Evolutionary conservation across 2,113 vertebrate genomes (phyloP).

Genomic region (Psephotus haematonotus): DNA sequence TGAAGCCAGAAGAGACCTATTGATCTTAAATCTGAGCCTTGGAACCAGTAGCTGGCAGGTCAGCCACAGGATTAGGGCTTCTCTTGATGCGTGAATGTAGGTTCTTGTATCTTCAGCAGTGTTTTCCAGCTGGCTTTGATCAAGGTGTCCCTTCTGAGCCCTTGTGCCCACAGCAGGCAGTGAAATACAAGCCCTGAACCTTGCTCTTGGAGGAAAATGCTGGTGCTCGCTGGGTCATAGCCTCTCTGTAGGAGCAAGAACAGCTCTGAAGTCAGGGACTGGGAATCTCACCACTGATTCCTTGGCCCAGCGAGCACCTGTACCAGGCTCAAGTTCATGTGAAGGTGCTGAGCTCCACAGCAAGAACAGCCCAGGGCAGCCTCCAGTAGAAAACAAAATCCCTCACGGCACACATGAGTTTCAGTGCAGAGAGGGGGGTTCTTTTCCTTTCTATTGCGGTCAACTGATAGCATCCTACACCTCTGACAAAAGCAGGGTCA

Average conservation of each 20-base stretch:
- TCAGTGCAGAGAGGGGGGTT: neutral
- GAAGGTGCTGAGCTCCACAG: neutral
- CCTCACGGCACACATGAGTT: neutral
- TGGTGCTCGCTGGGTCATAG: neutral
- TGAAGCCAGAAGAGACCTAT: neutral
- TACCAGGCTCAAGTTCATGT: neutral
- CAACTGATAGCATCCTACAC: neutral
- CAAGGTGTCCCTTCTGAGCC: neutral
- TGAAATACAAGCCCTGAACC: neutral
- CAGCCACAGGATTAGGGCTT: neutral
- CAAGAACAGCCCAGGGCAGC: neutral
- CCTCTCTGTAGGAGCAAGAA: neutral
- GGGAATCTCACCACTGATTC: neutral
- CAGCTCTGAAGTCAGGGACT: neutral
- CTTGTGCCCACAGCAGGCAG: fast-evolving
- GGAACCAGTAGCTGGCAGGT: neutral
- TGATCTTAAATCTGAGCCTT: neutral
- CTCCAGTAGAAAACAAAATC: neutral
- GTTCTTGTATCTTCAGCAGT: neutral
- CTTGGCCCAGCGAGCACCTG: neutral
- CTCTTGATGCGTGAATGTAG: neutral
- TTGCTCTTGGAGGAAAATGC: neutral
- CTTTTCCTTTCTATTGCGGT: neutral
- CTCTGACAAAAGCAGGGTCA: neutral
- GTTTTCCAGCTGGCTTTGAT: neutral